A percentile compares a stretch with the other conserved stretches of the same genome.
These are phyloP conservation scores for Ambastaia sidthimunki DNA, from an alignment of 2,797 vertebrate genomes.

Conservation along the genomic window DNA sequence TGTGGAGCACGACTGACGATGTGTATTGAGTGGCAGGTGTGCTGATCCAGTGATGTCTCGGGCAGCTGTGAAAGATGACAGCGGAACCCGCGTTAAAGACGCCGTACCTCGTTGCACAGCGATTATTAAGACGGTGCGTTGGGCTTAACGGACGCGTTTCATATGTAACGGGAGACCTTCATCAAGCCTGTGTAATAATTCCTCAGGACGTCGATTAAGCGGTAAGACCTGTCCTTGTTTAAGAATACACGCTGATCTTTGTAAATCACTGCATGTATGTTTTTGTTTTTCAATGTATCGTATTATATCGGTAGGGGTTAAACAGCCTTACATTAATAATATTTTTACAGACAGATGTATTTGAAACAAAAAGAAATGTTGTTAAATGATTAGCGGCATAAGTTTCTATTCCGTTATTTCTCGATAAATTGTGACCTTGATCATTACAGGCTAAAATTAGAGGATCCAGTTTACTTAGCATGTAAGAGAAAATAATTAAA, in stretches of 20 bases:
- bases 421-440: conserved; percentile 43
- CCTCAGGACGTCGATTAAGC: conserved; percentile 5
- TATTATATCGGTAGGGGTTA: not conserved
- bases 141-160: not conserved
- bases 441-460: conserved; percentile 1
- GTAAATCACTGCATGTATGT: conserved; percentile 13
- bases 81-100: not conserved
- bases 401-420: conserved; percentile 35
- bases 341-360: not conserved
- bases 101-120: not conserved
- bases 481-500: no score
- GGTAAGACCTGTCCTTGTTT: not conserved
- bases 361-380: not conserved
- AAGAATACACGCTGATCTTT: conserved; percentile 1
- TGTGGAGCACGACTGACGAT: conserved; percentile 3
- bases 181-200: conserved; percentile 22
- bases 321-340: not conserved
- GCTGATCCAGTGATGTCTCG: not conserved
- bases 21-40: conserved; percentile 9
- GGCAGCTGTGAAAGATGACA: not conserved
- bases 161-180: conserved; percentile 8
- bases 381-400: not conserved
- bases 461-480: not conserved
- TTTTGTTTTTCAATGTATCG: conserved; percentile 17
- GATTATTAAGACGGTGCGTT: conserved; percentile 5